Base-by-base conservation (phyloP, 2,888 invertebrate species). In the Nomada fabriciana region DNA sequence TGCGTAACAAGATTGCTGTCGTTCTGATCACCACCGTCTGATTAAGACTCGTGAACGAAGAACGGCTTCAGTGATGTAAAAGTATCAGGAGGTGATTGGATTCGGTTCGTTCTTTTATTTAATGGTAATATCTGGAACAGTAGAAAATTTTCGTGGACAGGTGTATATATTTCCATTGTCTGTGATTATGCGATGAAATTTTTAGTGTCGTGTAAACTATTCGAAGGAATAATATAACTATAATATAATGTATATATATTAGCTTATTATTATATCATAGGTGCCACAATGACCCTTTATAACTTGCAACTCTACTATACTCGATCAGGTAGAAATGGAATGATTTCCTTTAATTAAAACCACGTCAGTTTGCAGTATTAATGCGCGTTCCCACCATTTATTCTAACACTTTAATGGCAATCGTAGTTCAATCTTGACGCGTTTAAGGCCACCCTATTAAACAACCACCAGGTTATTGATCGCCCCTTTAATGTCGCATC, bases 1-100 rank as follows among this genome's bases (percentile, higher is more conserved):
- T 55, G 61, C 60, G 53, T 79, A 87, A 85, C 79, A 64, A 85
- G 85, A 83, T 85, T 83, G 79, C 85, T 85, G 83, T 86, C 83
- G 82, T 50, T 65, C 55, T 36, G 75, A 72, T 74, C 70, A 50
- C 64, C 57, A 57, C 20, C 29, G 63, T 64, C 68, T 71, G 75
- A 82, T 82, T 59, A 71, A 68, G 47, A 64, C 29, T 15, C 52
- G 52, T 20, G 70, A 52, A 69, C 57, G 55, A 61, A 50, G 61
- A 43, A 47, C 77, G 68, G 80, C 86, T 86, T 75, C 73, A 52
- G 13, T 3, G 2, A 47, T 25, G 18, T 10, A 50, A 47, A 23
- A 23, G 15, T 43, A 20, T 7, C 20, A 18, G 23, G 11, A 42
- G 11, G 72, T 65, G 53, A 65, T 63, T n/a, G 20, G 15, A n/a